Base-by-base conservation (phyloP, 2,113 vertebrate genomes). In the Jaculus jaculus region DNA sequence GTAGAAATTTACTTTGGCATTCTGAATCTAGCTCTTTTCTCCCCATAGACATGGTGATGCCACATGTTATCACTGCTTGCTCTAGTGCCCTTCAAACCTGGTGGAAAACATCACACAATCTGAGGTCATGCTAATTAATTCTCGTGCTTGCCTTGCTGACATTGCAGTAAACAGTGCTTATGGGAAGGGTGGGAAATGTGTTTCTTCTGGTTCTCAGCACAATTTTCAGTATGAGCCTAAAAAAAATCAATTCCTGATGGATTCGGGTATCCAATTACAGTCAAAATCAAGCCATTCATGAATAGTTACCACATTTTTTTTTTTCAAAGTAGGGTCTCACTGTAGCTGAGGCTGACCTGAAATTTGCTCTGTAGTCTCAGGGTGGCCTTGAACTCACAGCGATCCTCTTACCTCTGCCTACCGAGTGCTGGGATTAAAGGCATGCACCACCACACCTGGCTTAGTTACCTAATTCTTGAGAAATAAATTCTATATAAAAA, bases 81-180 rank as follows among this genome's bases (percentile, higher is more conserved):
- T 81, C 71, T 12, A 32, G 26, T 2, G 23, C 58, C 34, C 63
- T 84, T 71, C 32, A 61, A 65, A 68, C 32, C 71, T 71, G 75
- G 65, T 23, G 60, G 87, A 87, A 94, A 92, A 87, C 60, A 89
- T 84, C 2, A 84, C 72, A 78, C n/a, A 17, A 74, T 89, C 65
- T 18, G 2, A 92, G 93, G 90, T 95, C 82, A 86, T 78, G 84
- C 93, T 95, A 96, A 97, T 96, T 93, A 96, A 94, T 71, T 51
- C 87, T 63, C 51, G 93, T 75, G 69, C 82, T 82, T 85, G 71
- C 82, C 90, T 92, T 94, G 94, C 92, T 97, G 96, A 97, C 85
- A 58, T 47, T 79, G 90, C 92, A 88, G 61, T 61, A 68, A 92
- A 96, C 82, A 92, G 79, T 69, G 79, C 87, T 93, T 95, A 79